Conservation (phyloP, 2,113 vertebrate genomes). For the Cephalophus harveyi region DNA sequence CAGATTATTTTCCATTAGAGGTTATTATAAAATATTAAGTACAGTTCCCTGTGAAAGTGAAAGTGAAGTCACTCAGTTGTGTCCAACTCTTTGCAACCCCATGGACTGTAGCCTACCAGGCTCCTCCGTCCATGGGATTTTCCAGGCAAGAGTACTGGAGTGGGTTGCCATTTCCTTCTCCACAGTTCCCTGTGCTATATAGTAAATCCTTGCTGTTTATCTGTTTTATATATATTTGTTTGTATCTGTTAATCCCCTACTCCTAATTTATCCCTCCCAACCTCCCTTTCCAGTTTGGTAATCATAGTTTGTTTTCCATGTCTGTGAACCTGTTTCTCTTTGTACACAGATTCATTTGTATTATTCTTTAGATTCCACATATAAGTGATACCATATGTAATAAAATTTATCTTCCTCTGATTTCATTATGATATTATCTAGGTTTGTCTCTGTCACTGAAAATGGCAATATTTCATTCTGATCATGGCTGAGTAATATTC, state of each 20-base stretch:
- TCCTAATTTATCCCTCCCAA: neutral
- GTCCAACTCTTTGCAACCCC: no score
- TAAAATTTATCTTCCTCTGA: neutral
- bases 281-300: neutral
- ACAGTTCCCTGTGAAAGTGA: neutral
- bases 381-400: neutral
- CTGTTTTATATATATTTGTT: neutral
- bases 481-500: neutral
- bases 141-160: no score
- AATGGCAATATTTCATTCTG: neutral
- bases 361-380: neutral
- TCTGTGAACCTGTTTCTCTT: neutral
- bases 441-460: neutral
- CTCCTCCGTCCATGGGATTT: no score
- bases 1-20: neutral
- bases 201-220: neutral
- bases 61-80: no score
- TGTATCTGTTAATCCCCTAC: neutral
- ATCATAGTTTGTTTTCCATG: neutral
- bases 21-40: neutral
- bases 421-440: neutral
- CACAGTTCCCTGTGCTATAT: neutral
- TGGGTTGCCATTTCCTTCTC: no score
- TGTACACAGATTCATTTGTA: neutral
- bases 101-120: no score